A percentile compares a stretch with the other conserved stretches of the same genome.
These are phyloP conservation scores for Pachyseris speciosa DNA, from an alignment of 64 coral and sea anemone genomes.

Conservation along the genomic window DNA sequence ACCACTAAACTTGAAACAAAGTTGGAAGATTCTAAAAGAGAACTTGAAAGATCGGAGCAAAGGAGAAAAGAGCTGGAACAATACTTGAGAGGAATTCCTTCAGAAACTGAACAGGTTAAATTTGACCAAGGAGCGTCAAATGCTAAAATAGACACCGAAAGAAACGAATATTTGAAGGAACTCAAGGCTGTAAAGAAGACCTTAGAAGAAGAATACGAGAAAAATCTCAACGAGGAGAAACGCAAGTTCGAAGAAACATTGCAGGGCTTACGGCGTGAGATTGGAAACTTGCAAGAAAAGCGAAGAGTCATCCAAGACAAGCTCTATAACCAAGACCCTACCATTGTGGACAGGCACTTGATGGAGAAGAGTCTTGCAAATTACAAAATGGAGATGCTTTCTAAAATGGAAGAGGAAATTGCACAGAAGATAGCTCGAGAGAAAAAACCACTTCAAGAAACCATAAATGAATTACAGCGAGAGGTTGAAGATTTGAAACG, in stretches of 20 bases:
- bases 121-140: neutral
- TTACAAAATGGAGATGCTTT: conserved; percentile 86
- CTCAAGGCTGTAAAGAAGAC: conserved; percentile 37
- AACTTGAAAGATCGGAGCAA: conserved; percentile 45
- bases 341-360: conserved; percentile 53
- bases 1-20: conserved; percentile 56
- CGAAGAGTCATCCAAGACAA: conserved; percentile 91
- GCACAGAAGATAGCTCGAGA: conserved; percentile 70
- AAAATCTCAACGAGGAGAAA: conserved; percentile 79
- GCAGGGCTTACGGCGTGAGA: conserved; percentile 67
- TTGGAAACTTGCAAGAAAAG: conserved; percentile 88
- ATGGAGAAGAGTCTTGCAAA: conserved; percentile 93
- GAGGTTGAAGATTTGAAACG: conserved; percentile 85
- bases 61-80: conserved; percentile 71
- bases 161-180: neutral
- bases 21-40: conserved; percentile 64
- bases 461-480: conserved; percentile 69
- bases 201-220: conserved; percentile 87
- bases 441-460: conserved; percentile 79
- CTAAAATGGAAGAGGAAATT: conserved; percentile 89
- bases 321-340: conserved; percentile 81
- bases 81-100: neutral
- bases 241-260: conserved; percentile 87
- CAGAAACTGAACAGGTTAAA: neutral
- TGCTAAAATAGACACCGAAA: neutral